Evolutionary conservation across 2,797 vertebrate species (phyloP).

Genomic region (Sternotherus odoratus): DNA sequence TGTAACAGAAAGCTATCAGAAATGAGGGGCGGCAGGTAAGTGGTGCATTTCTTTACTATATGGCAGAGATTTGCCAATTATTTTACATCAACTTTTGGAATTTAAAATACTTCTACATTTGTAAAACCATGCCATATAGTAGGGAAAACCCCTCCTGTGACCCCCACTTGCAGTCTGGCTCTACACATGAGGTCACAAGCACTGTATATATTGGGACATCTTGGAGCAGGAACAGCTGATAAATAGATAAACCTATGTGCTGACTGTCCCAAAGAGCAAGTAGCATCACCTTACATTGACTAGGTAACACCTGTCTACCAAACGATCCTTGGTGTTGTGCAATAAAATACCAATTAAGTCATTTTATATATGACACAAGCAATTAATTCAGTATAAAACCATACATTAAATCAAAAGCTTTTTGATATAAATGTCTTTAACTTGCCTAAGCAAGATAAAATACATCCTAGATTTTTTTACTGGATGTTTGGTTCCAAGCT

Average conservation of each 20-base stretch:
- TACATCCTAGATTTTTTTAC: not conserved
- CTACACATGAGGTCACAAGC: not conserved
- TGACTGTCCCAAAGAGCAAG: not conserved
- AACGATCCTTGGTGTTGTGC: too few relatives aligned
- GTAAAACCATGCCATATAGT: not conserved
- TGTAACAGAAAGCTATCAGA: too few relatives aligned
- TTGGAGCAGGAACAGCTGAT: not conserved
- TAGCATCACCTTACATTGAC: too few relatives aligned
- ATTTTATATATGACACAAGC: not conserved
- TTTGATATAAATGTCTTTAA: not conserved
- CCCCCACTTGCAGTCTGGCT: not conserved
- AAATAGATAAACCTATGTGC: not conserved
- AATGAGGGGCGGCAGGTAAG: not conserved
- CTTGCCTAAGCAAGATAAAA: not conserved
- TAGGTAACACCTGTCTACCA: too few relatives aligned
- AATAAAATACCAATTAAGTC: too few relatives aligned
- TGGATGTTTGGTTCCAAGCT: not conserved
- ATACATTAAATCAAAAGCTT: not conserved
- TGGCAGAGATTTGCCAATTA: not conserved
- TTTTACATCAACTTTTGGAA: not conserved
- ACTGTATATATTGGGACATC: not conserved
- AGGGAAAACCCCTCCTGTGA: not conserved
- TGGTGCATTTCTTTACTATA: not conserved
- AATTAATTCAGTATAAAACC: not conserved
- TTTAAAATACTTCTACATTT: not conserved